Base-by-base conservation (phyloP, 2,797 vertebrate species). In the Enteromius treurensis region DNA sequence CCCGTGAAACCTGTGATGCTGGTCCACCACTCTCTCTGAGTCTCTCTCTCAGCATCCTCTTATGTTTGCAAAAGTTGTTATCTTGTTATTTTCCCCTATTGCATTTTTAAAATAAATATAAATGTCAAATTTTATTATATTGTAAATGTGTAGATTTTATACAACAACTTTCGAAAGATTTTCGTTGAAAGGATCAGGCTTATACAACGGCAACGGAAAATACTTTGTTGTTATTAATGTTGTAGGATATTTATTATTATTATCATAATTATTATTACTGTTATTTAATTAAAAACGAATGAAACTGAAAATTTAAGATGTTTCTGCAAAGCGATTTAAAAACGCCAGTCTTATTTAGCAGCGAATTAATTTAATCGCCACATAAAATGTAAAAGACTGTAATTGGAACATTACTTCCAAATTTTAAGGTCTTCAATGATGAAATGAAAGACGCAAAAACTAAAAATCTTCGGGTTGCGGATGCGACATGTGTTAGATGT, bases 1-100 rank as follows among this genome's bases (percentile, higher is more conserved):
- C 55, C 76, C 26, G 37, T 42, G n/a, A 47, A 65, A 70, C 23
- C 19, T 47, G n/a, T 55, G 73, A 70, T 71, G 53, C 53, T 34
- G 65, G 55, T 79, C 64, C 55, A 34, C 34, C 82, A 10, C 81
- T 83, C 69, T 84, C 26, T 87, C 62, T 87, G 81, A 5, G 53
- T 58, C 53, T 23, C 17, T 77, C 32, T 64, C 51, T 49, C 55
- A 76, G 88, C 90, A 88, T 91, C 90, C 92, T 92, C 89, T 78
- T 88, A 15, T 37, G 90, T 81, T 78, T 60, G 26, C 29, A 40
- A 79, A 40, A n/a, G 53, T 68, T 51, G 6, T 49, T 80, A n/a
- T 71, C 53, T 68, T 51, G 5, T 49, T 80, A n/a, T 71, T 62
- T 64, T 9, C 42, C 14, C 37, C 74, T 45, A 10, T 19, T n/a